Evolutionary conservation across 2,797 vertebrate genomes (phyloP).

Genomic region (Halcyon chelicuti): DNA sequence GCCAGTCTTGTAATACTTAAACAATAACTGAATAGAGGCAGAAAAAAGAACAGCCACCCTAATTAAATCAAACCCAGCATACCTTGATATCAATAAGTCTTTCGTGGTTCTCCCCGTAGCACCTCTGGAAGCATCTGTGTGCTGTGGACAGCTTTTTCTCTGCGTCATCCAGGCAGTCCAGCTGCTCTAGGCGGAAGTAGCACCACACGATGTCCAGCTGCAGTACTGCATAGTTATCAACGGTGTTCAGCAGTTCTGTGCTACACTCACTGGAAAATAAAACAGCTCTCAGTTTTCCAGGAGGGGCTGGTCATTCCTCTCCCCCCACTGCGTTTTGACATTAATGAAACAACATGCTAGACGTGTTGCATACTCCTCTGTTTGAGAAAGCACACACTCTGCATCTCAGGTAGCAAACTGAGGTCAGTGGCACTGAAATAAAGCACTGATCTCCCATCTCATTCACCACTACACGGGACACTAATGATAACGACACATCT

Average conservation of each 20-base stretch:
- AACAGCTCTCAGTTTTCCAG: neutral
- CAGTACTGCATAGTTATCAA: conserved; percentile 94
- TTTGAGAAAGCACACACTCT: neutral
- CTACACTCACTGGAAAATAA: conserved; percentile 83
- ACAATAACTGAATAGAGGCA: neutral
- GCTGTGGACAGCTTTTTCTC: conserved; percentile 85
- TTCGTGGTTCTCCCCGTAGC: conserved; percentile 90
- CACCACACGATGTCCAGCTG: conserved; percentile 98
- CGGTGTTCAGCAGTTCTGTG: conserved; percentile 83
- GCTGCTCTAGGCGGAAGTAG: conserved; percentile 87
- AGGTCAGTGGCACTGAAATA: neutral
- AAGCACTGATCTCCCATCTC: neutral
- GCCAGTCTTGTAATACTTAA: neutral
- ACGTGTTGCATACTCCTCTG: fast-evolving
- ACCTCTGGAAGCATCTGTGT: conserved; percentile 87
- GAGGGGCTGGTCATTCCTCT: neutral
- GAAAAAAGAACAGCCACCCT: neutral
- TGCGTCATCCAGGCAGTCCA: conserved; percentile 89
- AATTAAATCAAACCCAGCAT: neutral
- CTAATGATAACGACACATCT: neutral
- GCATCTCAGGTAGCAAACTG: neutral
- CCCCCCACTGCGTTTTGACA: neutral
- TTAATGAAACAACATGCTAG: neutral
- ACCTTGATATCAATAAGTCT: conserved; percentile 92
- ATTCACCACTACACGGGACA: neutral